Evolutionary conservation across 37 sponge, comb jelly and placozoan genomes (phyloP), one percentile per base, ranked within the genome.

Genomic region (Sycon ciliatum): DNA sequence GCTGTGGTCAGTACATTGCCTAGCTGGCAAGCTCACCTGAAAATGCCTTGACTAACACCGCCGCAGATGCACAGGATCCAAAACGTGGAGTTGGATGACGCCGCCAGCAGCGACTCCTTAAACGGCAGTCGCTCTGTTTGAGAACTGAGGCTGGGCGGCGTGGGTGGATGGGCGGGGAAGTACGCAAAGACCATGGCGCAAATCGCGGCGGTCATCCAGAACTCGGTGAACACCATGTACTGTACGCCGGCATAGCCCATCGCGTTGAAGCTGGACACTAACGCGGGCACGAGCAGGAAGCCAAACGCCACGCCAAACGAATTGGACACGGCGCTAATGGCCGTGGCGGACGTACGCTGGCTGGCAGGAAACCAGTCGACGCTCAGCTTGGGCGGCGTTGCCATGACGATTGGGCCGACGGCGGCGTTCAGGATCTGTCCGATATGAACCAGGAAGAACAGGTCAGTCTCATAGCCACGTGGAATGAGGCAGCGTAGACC

Each of bases 281-380:
- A n/a, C n/a, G n/a, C n/a, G 0, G 79, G 65, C 13, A 69, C 38
- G 34, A 72, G 27, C 11, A 78, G 0, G 39, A 78, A 78, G 28
- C 64, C 79, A n/a, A 71, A 23, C 13, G 71, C 64, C 22, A 60
- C 24, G 6, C 79, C 79, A 27, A 71, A 20, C 4, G 49, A 27
- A 32, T 78, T 63, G n/a, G 72, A 54, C 30, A 36, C 42, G 1
- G 39, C 35, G 0, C 65, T 38, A 30, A 78, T 35, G 20, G 79
- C 79, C 31, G 79, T 78, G 22, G 79, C 79, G 71, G 71, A 78
- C 4, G 58, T 58, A 46, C 79, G 36, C 36, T 78, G 71, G 1
- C 71, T 78, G 0, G 72, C 63, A 37, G 79, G 71, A 55, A 78
- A 78, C 79, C 79, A 78, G 7, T 71, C 63, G 1, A 72, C 35